Base-by-base conservation (phyloP, 1,140 invertebrate genomes). In the Caenorhabditis remanei region DNA sequence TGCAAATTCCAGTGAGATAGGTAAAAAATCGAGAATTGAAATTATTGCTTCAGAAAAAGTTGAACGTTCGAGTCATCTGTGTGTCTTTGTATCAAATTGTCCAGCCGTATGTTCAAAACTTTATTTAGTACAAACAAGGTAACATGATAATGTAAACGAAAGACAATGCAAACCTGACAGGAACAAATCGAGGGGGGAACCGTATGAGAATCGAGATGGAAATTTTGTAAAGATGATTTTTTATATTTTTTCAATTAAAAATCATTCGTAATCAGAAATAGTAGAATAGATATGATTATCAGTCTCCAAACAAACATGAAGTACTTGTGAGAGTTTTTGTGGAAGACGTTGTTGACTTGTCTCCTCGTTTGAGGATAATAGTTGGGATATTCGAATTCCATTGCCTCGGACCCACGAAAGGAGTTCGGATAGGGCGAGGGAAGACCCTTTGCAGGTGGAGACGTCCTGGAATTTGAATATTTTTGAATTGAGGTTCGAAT, bases 351-450 rank as follows among this genome's bases (percentile, higher is more conserved):
- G 63, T 40, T 65, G 24, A 32, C 19, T 14, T 11, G n/a, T 41
- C 16, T 50, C 32, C 19, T 21, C 32, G 14, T 79, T 53, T 0
- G 85, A 50, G 6, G 85, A 85, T 9, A 92, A 63, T 16, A 88
- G 43, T 53, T 91, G 88, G 19, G 86, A 67, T 61, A 92, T 84
- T 48, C 88, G 90, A 21, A 92, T 61, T 46, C 88, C 89, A 65
- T 92, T 92, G 16, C 89, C 91, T 83, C 91, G 90, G 14, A 87
- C 86, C 91, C 91, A 92, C n/a, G 88, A 85, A 7, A 92, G 89
- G 71, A 92, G 88, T 88, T 92, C 91, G 21, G 55, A 85, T 41
- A 90, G 71, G n/a, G 90, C 90, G 6, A 61, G 40, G 1, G 82
- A 84, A n/a, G 53, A 84, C 9, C 53, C 53, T 43, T 84, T 58